Percentiles rank a stretch among this genome's conserved stretches.
These are phyloP conservation scores for Paedocypris micromegethes DNA, from an alignment of 2,797 vertebrate genomes.

Conservation along the genomic window DNA sequence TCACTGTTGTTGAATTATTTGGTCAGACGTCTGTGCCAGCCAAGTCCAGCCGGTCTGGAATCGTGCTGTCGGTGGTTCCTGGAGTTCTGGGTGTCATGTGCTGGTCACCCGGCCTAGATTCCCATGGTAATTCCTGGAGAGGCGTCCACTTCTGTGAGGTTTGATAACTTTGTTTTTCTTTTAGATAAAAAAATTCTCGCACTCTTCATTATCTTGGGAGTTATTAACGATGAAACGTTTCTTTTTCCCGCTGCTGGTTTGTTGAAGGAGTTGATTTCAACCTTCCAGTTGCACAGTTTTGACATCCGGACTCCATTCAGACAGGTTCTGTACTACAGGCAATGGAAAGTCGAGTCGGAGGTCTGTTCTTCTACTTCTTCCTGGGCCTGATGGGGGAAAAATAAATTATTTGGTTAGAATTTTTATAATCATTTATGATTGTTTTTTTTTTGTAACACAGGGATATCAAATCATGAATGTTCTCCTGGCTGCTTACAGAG, in stretches of 20 bases:
- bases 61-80: conserved; percentile 58
- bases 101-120: conserved; percentile 60
- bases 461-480: conserved; percentile 69
- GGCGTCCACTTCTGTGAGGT: conserved; percentile 69
- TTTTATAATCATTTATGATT: not conserved
- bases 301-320: conserved; percentile 66
- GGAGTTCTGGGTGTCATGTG: conserved; percentile 63
- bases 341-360: conserved; percentile 67
- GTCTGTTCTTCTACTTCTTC: conserved; percentile 49
- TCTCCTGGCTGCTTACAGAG: conserved; percentile 62
- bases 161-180: not conserved
- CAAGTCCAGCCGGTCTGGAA: conserved; percentile 56
- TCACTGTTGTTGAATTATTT: too few species aligned
- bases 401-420: not conserved
- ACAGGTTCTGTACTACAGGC: conserved; percentile 63
- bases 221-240: not conserved
- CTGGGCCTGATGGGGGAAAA: too few species aligned
- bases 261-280: conserved; percentile 60
- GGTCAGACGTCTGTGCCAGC: conserved; percentile 60
- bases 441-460: conserved; percentile 45
- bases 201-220: not conserved
- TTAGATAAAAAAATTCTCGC: not conserved
- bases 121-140: conserved; percentile 62
- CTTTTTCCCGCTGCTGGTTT: conserved; percentile 18
- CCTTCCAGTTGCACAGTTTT: conserved; percentile 65